A percentile compares a stretch with the other conserved stretches of the same genome.
These are phyloP conservation scores for Diglossa cyanea DNA, from an alignment of 2,797 vertebrate genomes.

Conservation along the genomic window DNA sequence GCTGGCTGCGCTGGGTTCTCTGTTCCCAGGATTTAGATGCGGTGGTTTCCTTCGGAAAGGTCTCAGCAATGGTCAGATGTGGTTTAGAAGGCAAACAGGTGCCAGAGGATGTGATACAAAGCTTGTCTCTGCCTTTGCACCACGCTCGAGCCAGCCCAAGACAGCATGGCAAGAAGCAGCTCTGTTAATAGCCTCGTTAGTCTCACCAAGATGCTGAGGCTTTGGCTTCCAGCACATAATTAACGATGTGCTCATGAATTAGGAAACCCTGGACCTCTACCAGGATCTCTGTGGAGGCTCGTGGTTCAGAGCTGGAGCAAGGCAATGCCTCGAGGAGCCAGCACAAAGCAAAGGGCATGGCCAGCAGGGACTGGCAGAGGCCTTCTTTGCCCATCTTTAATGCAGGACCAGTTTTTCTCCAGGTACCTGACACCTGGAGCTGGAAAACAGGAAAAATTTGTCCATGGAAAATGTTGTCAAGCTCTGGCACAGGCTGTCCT, in stretches of 20 bases:
- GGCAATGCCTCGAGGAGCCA: not conserved
- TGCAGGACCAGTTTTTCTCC: not conserved
- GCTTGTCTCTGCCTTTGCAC: not conserved
- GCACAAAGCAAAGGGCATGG: rapidly evolving
- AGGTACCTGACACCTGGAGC: not conserved
- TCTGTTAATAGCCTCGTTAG: constrained; percentile 3
- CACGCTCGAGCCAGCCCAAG: not conserved
- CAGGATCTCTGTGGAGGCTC: not conserved
- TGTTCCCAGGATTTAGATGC: rapidly evolving
- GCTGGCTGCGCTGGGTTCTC: not conserved
- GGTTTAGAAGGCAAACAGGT: not conserved
- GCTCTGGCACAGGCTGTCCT: not conserved
- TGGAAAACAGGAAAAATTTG: not conserved
- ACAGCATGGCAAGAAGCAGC: not conserved
- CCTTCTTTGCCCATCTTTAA: rapidly evolving
- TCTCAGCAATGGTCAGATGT: not conserved
- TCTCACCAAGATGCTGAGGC: not conserved
- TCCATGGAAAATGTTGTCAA: not conserved
- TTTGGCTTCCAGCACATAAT: constrained; percentile 39
- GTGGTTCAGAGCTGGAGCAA: not conserved
- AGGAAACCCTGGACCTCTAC: constrained; percentile 33
- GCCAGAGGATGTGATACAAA: not conserved
- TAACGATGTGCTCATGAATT: not conserved
- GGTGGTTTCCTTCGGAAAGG: not conserved
- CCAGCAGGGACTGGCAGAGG: not conserved